Evolutionary conservation across 2,888 invertebrate genomes (phyloP).

Genomic region (Drosophila meridiana): DNA sequence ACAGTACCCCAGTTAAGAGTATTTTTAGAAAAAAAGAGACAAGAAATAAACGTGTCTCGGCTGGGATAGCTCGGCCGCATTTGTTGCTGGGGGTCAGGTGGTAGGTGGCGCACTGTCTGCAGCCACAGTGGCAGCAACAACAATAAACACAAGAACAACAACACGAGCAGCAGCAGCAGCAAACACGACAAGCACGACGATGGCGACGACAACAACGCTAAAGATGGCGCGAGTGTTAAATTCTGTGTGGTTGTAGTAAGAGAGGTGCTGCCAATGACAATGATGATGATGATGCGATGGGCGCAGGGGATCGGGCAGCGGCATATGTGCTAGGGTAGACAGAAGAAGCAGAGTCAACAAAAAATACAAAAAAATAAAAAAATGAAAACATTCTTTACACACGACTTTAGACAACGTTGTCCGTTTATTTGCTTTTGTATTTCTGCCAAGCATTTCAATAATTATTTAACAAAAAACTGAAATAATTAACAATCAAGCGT

Average conservation of each 20-base stretch:
- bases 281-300: conserved; percentile 11
- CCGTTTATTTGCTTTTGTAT: conserved; percentile 57
- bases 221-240: conserved; percentile 70
- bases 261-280: conserved; percentile 36
- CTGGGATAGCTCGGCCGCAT: conserved; percentile 21
- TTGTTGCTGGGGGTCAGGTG: conserved; percentile 60
- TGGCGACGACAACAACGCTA: conserved; percentile 61
- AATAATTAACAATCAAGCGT: conserved; percentile 74
- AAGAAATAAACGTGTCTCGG: conserved; percentile 34
- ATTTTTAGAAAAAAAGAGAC: conserved; percentile 2
- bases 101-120: conserved; percentile 72
- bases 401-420: conserved; percentile 58
- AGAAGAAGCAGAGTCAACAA: conserved; percentile 14
- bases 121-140: conserved; percentile 35
- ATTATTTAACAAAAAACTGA: conserved; percentile 73
- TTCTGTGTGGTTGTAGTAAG: conserved; percentile 41
- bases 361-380: neutral
- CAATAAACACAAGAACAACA: conserved; percentile 14
- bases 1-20: conserved; percentile 2
- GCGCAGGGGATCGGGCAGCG: conserved; percentile 10
- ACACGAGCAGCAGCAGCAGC: neutral
- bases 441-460: conserved; percentile 70
- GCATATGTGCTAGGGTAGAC: conserved; percentile 13
- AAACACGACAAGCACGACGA: conserved; percentile 20
- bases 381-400: conserved; percentile 65